Evolutionary conservation across 2,888 invertebrate species (phyloP).

Genomic region (Rhogogaster chlorosoma): DNA sequence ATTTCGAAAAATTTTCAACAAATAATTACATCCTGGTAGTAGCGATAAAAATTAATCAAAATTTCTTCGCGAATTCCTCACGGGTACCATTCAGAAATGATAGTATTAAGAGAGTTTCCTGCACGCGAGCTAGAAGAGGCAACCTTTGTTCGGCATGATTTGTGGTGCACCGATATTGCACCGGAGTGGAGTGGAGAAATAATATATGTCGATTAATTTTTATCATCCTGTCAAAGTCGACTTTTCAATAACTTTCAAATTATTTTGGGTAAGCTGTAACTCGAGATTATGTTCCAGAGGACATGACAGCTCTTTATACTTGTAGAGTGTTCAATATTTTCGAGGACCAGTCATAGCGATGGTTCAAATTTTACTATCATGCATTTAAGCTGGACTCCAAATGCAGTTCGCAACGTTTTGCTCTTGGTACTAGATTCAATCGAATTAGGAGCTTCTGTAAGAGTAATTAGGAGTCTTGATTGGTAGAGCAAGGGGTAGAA

Average conservation of each 20-base stretch:
- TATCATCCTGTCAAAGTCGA: not conserved
- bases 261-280: not conserved
- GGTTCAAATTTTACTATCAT: not conserved
- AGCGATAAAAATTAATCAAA: not conserved
- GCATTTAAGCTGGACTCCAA: not conserved
- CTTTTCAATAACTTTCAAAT: not conserved
- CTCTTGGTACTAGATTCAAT: slow-evolving; percentile 10
- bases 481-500: slow-evolving; percentile 10
- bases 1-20: not conserved
- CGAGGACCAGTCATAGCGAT: not conserved
- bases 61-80: not conserved
- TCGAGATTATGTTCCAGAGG: not conserved
- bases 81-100: not conserved
- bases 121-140: not conserved
- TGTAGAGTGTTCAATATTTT: not conserved
- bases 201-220: not conserved
- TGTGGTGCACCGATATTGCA: slow-evolving; percentile 6
- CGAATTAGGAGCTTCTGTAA: slow-evolving; percentile 22
- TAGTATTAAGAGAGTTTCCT: not conserved
- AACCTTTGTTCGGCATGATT: slow-evolving; percentile 34
- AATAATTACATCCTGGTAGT: not conserved
- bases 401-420: not conserved
- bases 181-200: not conserved
- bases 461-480: slow-evolving; percentile 31
- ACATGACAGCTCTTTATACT: not conserved